Evolutionary conservation across 2,797 vertebrate genomes (phyloP), one percentile per base, ranked within the genome.

Genomic region (Coracias cyanogaster): DNA sequence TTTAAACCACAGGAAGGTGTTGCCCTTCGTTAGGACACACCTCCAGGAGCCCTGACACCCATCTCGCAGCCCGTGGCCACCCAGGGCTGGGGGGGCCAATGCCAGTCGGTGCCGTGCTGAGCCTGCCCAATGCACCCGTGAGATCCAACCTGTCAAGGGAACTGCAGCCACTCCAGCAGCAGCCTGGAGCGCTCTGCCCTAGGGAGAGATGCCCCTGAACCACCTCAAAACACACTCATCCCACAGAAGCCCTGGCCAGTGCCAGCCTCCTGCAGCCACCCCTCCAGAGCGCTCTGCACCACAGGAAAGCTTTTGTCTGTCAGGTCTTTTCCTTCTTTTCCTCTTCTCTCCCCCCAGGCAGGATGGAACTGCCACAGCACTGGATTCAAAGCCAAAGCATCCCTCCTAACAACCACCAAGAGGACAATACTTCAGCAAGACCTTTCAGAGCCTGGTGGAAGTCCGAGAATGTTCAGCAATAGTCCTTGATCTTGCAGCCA

Each of bases 41-140:
- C 65, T 71, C 29, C 6, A 3, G 17, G 45, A 79, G 33, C 21
- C 60, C 15, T 4, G 6, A 41, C 12, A 43, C 9, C 20, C 17
- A n/a, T 12, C 15, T 16, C 1, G 3, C 28, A 52, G 82, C 55
- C 74, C 5, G 18, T 6, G 26, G 58, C 54, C 77, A 39, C 20
- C 15, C 41, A 15, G 72, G 60, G 54, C 70, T 39, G 51, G 7
- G 8, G 31, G 19, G 69, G 25, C 13, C 1, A 3, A 14, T 21
- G 57, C 15, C 0, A 1, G 21, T 1, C 3, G 4, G 26, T 0
- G 2, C 72, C 7, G 1, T 8, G 33, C 74, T 12, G 48, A 61
- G 61, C 35, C 48, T 5, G 25, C 18, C 39, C 2, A 1, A 41
- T 0, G 2, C 2, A 2, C 52, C 7, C 2, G 21, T 2, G 12